Evolutionary conservation across 2,113 vertebrate species (phyloP).

Genomic region (Mobula hypostoma): DNA sequence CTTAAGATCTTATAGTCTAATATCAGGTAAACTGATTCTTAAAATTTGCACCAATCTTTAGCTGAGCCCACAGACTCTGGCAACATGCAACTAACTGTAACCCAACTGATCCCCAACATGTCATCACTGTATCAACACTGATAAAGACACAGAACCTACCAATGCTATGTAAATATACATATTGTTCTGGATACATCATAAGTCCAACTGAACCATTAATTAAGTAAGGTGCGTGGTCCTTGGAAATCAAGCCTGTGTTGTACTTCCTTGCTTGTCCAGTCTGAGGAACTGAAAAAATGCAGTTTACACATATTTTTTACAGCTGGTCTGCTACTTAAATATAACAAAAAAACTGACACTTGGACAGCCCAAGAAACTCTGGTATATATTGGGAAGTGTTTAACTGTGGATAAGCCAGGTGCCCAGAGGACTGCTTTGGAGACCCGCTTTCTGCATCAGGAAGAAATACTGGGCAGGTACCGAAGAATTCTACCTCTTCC

Average conservation of each 20-base stretch:
- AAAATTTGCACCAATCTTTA: not conserved
- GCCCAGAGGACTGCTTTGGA: conserved; percentile 75
- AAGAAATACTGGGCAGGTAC: conserved; percentile 79
- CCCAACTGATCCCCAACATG: not conserved
- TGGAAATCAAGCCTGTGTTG: not conserved
- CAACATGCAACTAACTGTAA: not conserved
- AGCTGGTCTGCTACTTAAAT: conserved; percentile 84
- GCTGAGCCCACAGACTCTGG: not conserved
- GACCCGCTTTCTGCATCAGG: conserved; percentile 85
- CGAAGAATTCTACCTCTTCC: not conserved
- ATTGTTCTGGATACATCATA: not conserved
- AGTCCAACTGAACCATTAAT: not conserved
- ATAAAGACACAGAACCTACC: not conserved
- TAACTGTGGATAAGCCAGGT: conserved; percentile 64
- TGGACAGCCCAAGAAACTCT: conserved; percentile 81
- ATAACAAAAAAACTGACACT: conserved; percentile 73
- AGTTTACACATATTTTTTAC: conserved; percentile 34
- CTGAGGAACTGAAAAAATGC: not conserved
- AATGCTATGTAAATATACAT: not conserved
- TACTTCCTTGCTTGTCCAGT: no score
- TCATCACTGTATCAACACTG: not conserved
- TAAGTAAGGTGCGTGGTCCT: not conserved
- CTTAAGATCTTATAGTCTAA: not conserved
- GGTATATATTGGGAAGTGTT: conserved; percentile 67
- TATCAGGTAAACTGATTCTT: not conserved